Evolutionary conservation across 2,797 vertebrate genomes (phyloP).

Genomic region (Scomberomorus guttatus): DNA sequence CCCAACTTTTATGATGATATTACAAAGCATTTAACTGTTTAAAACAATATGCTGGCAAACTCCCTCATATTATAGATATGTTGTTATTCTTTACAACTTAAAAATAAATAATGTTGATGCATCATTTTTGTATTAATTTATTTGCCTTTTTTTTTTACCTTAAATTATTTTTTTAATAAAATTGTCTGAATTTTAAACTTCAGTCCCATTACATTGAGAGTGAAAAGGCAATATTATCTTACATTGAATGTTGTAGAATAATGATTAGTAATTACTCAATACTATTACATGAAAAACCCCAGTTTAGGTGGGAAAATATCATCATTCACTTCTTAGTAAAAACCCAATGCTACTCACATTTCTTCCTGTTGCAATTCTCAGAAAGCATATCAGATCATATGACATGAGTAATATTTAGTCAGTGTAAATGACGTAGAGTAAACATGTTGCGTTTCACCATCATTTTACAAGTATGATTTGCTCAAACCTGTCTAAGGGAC

Average conservation of each 20-base stretch:
- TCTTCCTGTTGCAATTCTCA: no score
- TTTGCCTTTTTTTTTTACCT: no score
- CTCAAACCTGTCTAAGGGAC: neutral
- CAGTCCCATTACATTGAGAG: no score
- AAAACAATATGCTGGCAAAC: neutral
- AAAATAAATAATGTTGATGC: neutral
- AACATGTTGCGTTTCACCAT: neutral
- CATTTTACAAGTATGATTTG: accelerated
- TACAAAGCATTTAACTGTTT: conserved; percentile 6
- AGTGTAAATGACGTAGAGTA: no score
- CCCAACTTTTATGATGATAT: neutral
- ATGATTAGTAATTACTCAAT: neutral
- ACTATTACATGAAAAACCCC: neutral
- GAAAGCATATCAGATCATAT: neutral
- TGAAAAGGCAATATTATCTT: neutral
- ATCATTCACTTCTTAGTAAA: conserved; percentile 8
- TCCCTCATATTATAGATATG: no score
- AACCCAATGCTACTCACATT: neutral
- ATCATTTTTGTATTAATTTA: neutral
- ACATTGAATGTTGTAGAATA: neutral
- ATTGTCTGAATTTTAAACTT: neutral
- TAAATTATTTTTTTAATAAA: no score
- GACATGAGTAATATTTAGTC: no score
- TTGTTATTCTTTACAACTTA: neutral
- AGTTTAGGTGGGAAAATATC: neutral